These are phyloP conservation scores for Spodoptera picta DNA, from an alignment of 2,888 invertebrate genomes.

Conservation along the genomic window DNA sequence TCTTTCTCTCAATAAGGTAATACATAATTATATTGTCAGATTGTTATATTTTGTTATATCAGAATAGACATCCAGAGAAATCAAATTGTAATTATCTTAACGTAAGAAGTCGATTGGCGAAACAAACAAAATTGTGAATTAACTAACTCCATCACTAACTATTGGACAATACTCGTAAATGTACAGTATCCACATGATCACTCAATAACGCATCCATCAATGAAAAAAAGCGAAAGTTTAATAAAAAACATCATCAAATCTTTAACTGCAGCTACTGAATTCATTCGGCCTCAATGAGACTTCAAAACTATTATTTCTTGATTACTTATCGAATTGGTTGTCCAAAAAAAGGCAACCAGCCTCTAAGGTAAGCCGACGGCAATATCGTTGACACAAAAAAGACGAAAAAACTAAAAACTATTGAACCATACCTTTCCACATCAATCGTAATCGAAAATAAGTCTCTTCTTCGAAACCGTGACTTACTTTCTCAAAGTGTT, in stretches of 20 bases:
- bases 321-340: slow-evolving; percentile 51
- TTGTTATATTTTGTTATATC: too few species aligned
- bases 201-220: neutral
- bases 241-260: neutral
- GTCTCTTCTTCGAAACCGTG: slow-evolving; percentile 70
- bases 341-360: slow-evolving; percentile 28
- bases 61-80: too few species aligned
- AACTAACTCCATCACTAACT: too few species aligned
- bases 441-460: slow-evolving; percentile 67
- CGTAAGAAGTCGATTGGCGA: too few species aligned
- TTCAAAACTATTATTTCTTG: slow-evolving; percentile 47
- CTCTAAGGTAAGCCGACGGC: slow-evolving; percentile 41
- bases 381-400: slow-evolving; percentile 41
- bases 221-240: slow-evolving; percentile 1
- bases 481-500: slow-evolving; percentile 67
- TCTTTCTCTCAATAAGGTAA: too few species aligned
- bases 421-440: slow-evolving; percentile 77
- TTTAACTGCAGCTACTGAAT: slow-evolving; percentile 27
- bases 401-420: slow-evolving; percentile 53
- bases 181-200: too few species aligned
- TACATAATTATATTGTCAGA: too few species aligned
- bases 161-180: too few species aligned
- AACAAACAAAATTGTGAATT: too few species aligned
- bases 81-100: too few species aligned
- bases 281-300: slow-evolving; percentile 44